Base-by-base conservation (phyloP, 2,797 vertebrate species). In the Epinephelus awoara region DNA sequence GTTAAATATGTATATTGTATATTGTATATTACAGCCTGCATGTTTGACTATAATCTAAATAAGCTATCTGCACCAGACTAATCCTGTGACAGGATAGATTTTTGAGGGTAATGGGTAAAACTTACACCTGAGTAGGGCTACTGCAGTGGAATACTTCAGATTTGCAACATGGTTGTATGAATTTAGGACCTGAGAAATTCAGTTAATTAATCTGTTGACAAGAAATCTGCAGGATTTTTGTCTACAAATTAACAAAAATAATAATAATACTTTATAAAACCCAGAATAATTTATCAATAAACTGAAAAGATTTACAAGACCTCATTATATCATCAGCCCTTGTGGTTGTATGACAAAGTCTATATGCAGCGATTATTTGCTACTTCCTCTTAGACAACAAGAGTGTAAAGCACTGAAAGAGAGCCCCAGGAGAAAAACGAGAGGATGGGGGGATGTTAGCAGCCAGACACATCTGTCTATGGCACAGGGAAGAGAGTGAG, bases 381-480 rank as follows among this genome's bases (percentile, higher is more conserved):
- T 63, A 89, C 88, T 61, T 77, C 82, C 51, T 90, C 87, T 85
- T 65, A 82, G 77, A 91, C 80, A 88, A 82, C 75, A 85, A 72
- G 25, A 83, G 73, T 62, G 66, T 19, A 64, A 79, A 77, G 69
- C 72, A 74, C 55, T 88, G 86, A 77, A 88, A 79, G 72, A 77
- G 61, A 69, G 79, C 88, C 82, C 69, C 77, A 64, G 68, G 79
- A 84, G 86, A 8, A 59, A 59, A 72, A 75, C 55, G 7, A 58
- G 74, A 50, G 66, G 74, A 71, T 76, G 74, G 71, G 72, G 78
- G 89, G 81, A 46, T 79, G 79, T 85, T 79, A 79, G 78, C 83
- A 90, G 90, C 83, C 86, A 91, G 82, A 83, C 86, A 91, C 87
- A 93, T 94, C 91, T 93, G 91, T 92, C 88, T 92, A 79, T 83